phyloP scores from a whole-genome alignment of 2,888 invertebrate genomes.

The Furcula furcula region DNA sequence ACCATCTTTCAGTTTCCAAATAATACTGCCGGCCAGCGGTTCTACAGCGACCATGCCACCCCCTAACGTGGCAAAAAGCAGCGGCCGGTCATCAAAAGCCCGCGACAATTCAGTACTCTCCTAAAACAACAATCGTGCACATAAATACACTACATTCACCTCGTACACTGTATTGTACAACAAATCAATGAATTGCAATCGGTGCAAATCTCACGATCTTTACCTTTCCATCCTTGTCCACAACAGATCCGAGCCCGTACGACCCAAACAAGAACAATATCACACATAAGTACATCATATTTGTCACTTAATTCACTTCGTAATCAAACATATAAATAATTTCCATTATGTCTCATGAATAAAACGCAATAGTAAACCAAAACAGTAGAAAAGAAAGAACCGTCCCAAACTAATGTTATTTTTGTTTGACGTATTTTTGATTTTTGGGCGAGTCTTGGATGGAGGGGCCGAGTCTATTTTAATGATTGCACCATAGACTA shows the following conservation, averaged over 20 bases:
- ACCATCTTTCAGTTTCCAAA: conserved; percentile 96
- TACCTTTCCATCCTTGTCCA: conserved; percentile 64
- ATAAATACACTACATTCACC: conserved; percentile 11
- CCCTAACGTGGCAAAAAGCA: conserved; percentile 96
- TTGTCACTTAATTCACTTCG: conserved; percentile 28
- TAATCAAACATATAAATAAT: conserved; percentile 19
- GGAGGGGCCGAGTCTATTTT: too few relatives aligned
- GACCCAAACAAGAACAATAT: conserved; percentile 56
- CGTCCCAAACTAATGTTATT: too few relatives aligned
- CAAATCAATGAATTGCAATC: conserved; percentile 40
- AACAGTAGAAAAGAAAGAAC: conserved; percentile 28
- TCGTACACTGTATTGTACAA: conserved; percentile 15
- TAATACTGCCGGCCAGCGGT: conserved; percentile 90
- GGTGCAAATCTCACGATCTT: conserved; percentile 35
- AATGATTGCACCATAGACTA: too few relatives aligned
- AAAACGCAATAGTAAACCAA: conserved; percentile 23
- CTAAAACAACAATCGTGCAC: conserved; percentile 49
- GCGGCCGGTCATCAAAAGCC: conserved; percentile 85
- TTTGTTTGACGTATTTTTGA: too few relatives aligned
- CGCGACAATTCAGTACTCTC: conserved; percentile 85
- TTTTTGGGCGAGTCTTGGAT: too few relatives aligned
- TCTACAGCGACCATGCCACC: conserved; percentile 96
- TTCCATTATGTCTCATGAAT: conserved; percentile 39
- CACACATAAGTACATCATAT: conserved; percentile 54
- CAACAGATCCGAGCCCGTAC: conserved; percentile 50